Conservation (phyloP, 2,888 invertebrate genomes). For the Caenorhabditis drosophilae region DNA sequence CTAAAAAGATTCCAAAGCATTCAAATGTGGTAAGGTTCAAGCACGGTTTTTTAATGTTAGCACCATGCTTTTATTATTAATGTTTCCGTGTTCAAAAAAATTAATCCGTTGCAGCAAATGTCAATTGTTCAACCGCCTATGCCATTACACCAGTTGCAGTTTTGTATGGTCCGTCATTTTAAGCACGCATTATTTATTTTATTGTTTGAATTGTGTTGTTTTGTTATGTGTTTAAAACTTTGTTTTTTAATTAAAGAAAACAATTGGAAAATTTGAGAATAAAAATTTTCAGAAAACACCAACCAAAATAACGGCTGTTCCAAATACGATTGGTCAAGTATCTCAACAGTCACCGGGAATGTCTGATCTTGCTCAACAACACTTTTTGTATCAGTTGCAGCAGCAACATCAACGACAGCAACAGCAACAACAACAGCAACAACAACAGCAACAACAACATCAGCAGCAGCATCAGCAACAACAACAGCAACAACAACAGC, state of each 20-base stretch:
- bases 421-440: constrained; percentile 2
- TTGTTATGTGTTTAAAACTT: background rate
- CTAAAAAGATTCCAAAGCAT: background rate
- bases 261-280: constrained; percentile 1
- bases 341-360: no score
- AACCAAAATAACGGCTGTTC: constrained; percentile 30
- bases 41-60: background rate
- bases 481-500: background rate
- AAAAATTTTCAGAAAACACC: constrained; percentile 23
- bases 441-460: background rate
- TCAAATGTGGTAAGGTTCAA: constrained; percentile 2
- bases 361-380: no score
- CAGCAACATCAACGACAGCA: background rate
- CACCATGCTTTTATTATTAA: background rate
- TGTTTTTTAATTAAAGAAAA: no score
- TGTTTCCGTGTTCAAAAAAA: background rate
- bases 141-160: constrained; percentile 30
- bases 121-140: constrained; percentile 37
- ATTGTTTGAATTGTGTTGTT: background rate
- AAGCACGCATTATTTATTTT: constrained; percentile 5
- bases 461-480: no score
- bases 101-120: constrained; percentile 32
- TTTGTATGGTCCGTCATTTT: constrained; percentile 28
- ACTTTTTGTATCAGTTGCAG: no score
- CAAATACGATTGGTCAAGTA: no score